These are phyloP conservation scores for Dipus sagitta DNA, from an alignment of 2,797 vertebrate species.

Conservation along the genomic window DNA sequence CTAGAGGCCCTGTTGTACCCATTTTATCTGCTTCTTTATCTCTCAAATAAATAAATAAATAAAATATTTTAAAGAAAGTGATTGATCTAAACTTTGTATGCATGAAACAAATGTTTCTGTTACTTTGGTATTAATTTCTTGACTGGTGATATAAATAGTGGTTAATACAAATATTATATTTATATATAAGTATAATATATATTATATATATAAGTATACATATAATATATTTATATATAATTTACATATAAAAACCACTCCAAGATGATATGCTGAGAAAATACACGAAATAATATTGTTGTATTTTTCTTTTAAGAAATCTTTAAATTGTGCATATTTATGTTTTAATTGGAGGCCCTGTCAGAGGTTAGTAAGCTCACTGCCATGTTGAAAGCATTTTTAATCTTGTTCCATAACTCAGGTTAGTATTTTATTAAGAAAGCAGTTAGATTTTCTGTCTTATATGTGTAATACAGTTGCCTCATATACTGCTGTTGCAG, in stretches of 20 bases:
- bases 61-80: background rate
- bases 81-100: constrained; percentile 37
- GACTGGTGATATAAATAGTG: constrained; percentile 34
- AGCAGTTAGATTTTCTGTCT: constrained; percentile 37
- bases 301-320: constrained; percentile 30
- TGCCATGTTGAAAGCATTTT: constrained; percentile 43
- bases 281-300: constrained; percentile 29
- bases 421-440: constrained; percentile 35
- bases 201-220: no score
- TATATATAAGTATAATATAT: no score
- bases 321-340: constrained; percentile 35
- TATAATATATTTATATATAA: no score
- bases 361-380: constrained; percentile 1
- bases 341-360: constrained; percentile 18
- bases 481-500: background rate
- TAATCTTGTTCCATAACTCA: constrained; percentile 26
- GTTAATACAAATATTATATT: background rate
- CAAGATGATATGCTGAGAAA: constrained; percentile 46
- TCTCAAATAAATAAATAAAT: no score
- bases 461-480: constrained; percentile 14
- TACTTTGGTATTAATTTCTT: constrained; percentile 8
- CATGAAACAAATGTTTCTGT: constrained; percentile 49
- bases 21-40: no score
- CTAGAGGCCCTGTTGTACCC: no score
- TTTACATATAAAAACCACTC: background rate